These are phyloP conservation scores for Pogonophryne albipinna DNA, from an alignment of 2,797 vertebrate species.

Conservation along the genomic window DNA sequence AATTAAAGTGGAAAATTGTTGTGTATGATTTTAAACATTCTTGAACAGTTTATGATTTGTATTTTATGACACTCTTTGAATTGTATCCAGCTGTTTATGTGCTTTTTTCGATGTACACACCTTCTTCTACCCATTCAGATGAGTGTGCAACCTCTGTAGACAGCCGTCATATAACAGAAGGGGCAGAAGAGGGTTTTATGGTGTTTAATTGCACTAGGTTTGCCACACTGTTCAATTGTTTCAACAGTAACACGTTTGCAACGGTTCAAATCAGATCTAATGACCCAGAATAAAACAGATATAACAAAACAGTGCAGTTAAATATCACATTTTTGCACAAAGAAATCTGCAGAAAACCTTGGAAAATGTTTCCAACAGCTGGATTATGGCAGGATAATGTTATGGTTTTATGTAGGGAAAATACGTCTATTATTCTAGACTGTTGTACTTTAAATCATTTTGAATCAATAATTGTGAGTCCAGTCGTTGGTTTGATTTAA, in stretches of 20 bases:
- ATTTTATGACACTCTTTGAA: conserved; percentile 1
- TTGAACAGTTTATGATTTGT: conserved; percentile 8
- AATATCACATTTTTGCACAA: background rate
- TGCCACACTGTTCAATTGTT: background rate
- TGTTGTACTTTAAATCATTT: no score
- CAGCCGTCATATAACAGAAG: background rate
- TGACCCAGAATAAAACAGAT: background rate
- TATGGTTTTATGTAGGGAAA: background rate
- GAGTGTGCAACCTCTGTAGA: conserved; percentile 32
- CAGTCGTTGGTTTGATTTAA: no score
- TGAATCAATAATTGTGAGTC: no score
- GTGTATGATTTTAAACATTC: conserved; percentile 12
- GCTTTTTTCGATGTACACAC: conserved; percentile 16
- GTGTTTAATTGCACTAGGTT: background rate
- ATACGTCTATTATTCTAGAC: background rate
- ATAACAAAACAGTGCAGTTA: background rate
- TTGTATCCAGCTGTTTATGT: background rate
- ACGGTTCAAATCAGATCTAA: background rate
- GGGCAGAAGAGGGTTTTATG: conserved; percentile 1
- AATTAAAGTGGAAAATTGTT: background rate
- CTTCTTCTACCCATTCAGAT: background rate
- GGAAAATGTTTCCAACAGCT: background rate
- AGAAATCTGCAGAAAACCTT: background rate
- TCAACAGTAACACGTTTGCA: background rate
- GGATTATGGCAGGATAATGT: background rate